Evolutionary conservation across 1,140 invertebrate species (phyloP).

Genomic region (Danaus melanippus): DNA sequence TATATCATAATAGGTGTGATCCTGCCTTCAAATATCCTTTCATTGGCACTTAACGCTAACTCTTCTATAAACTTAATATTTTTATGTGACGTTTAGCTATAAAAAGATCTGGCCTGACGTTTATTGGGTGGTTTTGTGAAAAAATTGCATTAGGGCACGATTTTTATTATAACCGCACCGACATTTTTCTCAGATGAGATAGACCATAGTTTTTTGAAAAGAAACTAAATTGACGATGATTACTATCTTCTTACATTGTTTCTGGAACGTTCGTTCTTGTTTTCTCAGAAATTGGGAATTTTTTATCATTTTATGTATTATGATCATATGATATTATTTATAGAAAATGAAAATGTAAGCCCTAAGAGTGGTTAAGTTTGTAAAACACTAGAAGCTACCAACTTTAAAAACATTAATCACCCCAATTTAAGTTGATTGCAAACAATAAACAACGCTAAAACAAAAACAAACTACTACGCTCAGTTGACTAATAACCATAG

Average conservation of each 20-base stretch:
- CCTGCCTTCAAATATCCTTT: slow-evolving; percentile 31
- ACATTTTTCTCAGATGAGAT: slow-evolving; percentile 32
- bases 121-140: slow-evolving; percentile 43
- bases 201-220: no score
- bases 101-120: slow-evolving; percentile 40
- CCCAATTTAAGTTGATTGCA: slow-evolving; percentile 27
- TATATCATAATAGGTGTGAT: slow-evolving; percentile 39
- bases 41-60: slow-evolving; percentile 36
- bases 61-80: slow-evolving; percentile 61
- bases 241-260: no score
- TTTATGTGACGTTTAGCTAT: slow-evolving; percentile 52
- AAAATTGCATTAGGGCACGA: slow-evolving; percentile 37
- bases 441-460: slow-evolving; percentile 34
- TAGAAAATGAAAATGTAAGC: no score
- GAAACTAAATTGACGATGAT: no score
- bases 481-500: slow-evolving; percentile 55
- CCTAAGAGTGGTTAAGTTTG: no score
- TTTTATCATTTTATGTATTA: no score
- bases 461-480: slow-evolving; percentile 51
- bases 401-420: slow-evolving; percentile 16
- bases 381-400: no score
- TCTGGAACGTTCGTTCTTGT: no score
- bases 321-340: no score
- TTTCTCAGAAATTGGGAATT: no score
- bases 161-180: slow-evolving; percentile 34